Evolutionary conservation across 2,888 invertebrate species (phyloP).

Genomic region (Melipona bicolor): DNA sequence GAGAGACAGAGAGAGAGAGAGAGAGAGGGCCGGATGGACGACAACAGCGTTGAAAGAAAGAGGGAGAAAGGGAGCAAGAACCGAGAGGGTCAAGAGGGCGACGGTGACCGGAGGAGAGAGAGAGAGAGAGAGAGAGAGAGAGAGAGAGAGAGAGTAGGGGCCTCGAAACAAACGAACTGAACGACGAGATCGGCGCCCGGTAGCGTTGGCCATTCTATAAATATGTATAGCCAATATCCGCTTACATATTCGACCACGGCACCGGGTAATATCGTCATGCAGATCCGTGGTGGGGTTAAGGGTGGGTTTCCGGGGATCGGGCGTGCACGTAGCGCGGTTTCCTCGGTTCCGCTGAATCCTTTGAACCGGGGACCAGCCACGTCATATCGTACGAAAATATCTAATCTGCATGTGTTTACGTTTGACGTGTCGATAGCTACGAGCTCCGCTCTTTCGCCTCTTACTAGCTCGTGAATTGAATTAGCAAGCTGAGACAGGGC

Average conservation of each 20-base stretch:
- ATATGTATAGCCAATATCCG: conserved; percentile 81
- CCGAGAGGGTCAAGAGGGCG: conserved; percentile 38
- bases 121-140: neutral
- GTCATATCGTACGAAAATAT: conserved; percentile 76
- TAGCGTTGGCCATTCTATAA: conserved; percentile 71
- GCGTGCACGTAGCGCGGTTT: conserved; percentile 23
- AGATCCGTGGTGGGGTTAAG: conserved; percentile 62
- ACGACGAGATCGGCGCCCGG: conserved; percentile 51
- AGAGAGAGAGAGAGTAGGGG: neutral
- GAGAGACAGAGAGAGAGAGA: conserved; percentile 23
- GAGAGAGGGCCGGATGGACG: neutral
- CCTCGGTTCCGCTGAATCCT: conserved; percentile 66
- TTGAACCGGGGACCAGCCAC: conserved; percentile 64
- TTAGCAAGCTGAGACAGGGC: conserved; percentile 49
- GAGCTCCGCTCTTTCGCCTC: conserved; percentile 58
- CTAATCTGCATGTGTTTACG: conserved; percentile 80
- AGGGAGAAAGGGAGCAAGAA: conserved; percentile 37
- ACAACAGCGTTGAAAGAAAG: neutral
- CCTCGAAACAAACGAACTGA: conserved; percentile 61
- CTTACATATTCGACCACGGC: conserved; percentile 74
- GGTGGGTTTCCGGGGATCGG: conserved; percentile 40
- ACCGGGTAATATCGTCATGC: conserved; percentile 75
- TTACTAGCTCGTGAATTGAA: conserved; percentile 64
- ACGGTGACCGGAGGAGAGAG: neutral
- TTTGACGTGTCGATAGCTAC: conserved; percentile 75